Conservation (phyloP, 2,113 vertebrate genomes). For the Ageneiosus marmoratus region DNA sequence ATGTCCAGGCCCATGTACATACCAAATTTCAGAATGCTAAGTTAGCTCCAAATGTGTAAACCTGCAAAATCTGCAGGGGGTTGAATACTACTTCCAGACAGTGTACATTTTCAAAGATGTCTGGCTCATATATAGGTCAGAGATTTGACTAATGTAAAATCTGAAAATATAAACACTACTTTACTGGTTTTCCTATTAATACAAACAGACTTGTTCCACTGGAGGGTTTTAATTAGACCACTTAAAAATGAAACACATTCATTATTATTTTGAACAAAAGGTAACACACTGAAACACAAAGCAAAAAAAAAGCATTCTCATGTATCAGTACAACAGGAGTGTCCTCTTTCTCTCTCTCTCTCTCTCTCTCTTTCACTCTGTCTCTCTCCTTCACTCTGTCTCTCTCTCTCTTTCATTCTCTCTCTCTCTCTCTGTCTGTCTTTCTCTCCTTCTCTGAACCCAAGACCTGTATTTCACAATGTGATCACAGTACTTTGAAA, state of each 20-base stretch:
- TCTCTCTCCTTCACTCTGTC: too few relatives aligned
- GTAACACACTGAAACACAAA: background rate
- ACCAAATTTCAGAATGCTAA: too few relatives aligned
- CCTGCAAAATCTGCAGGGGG: background rate
- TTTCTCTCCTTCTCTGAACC: background rate
- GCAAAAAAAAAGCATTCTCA: background rate
- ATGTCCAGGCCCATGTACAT: too few relatives aligned
- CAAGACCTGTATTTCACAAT: background rate
- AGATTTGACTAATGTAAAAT: slow-evolving; percentile 30
- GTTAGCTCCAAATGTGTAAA: too few relatives aligned
- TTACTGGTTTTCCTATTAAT: slow-evolving; percentile 42
- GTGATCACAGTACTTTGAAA: background rate
- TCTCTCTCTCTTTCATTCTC: too few relatives aligned
- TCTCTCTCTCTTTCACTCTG: too few relatives aligned
- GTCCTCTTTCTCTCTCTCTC: too few relatives aligned
- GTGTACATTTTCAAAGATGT: too few relatives aligned
- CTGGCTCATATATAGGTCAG: slow-evolving; percentile 1
- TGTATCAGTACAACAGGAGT: background rate
- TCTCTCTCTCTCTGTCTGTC: too few relatives aligned
- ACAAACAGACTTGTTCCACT: background rate
- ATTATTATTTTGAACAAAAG: slow-evolving; percentile 25
- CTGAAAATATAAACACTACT: slow-evolving; percentile 41
- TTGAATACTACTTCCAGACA: too few relatives aligned
- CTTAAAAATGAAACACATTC: slow-evolving; percentile 24
- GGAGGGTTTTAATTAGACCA: slow-evolving; percentile 19